Conservation (phyloP, 2,113 vertebrate species). For the Crotophaga sulcirostris region DNA sequence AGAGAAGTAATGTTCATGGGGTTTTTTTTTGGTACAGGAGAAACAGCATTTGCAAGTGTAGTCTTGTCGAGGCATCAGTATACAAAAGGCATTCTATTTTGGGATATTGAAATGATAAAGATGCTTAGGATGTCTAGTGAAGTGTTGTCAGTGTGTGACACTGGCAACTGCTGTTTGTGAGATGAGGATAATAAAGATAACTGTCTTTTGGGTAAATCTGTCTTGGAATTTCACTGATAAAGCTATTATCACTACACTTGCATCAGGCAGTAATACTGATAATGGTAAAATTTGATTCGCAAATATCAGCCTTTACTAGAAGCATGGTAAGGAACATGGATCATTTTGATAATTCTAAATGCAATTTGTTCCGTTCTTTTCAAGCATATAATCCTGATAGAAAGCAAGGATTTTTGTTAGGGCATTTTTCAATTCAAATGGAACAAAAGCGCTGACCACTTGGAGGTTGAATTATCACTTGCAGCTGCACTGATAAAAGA, state of each 20-base stretch:
- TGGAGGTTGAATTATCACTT: conserved; percentile 74
- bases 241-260: background rate
- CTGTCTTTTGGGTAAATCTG: conserved; percentile 40
- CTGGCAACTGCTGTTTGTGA: conserved; percentile 21
- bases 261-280: background rate
- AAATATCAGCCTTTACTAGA: background rate
- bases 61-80: background rate
- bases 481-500: conserved; percentile 80
- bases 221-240: conserved; percentile 49
- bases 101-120: conserved; percentile 7
- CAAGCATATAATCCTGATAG: conserved; percentile 57
- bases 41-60: background rate
- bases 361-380: conserved; percentile 67
- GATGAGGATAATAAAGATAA: conserved; percentile 27
- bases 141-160: background rate
- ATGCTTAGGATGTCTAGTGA: background rate
- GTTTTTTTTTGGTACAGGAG: background rate
- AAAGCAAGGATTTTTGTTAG: conserved; percentile 58
- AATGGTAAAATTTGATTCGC: conserved; percentile 20
- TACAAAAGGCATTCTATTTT: background rate
- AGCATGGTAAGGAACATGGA: conserved; percentile 40
- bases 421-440: conserved; percentile 67
- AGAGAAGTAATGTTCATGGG: background rate
- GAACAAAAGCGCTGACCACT: conserved; percentile 65
- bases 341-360: conserved; percentile 58